phyloP scores from a whole-genome alignment of 2,797 vertebrate species.

The Toxotes lorentzi region DNA sequence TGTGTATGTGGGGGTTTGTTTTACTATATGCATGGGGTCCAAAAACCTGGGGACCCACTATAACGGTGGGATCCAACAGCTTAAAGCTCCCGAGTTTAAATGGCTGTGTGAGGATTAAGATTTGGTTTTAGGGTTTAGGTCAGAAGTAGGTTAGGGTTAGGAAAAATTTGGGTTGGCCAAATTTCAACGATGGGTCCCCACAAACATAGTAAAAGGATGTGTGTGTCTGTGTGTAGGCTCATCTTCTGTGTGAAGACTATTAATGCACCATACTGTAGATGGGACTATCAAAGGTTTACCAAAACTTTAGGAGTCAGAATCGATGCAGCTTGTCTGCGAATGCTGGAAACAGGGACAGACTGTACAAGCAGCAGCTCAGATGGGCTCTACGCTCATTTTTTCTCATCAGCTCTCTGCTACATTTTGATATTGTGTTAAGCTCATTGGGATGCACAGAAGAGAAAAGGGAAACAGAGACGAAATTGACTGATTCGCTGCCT shows the following conservation, averaged over 20 bases:
- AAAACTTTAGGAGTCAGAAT: constrained; percentile 39
- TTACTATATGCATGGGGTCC: too few relatives aligned
- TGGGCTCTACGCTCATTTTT: constrained; percentile 62
- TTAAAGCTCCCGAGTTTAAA: too few relatives aligned
- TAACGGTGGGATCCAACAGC: too few relatives aligned
- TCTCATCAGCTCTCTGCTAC: constrained; percentile 69
- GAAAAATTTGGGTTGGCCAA: too few relatives aligned
- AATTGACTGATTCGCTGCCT: constrained; percentile 79
- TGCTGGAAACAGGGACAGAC: constrained; percentile 39
- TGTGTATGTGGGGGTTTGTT: neutral
- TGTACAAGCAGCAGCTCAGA: constrained; percentile 44
- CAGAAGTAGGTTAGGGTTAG: too few relatives aligned
- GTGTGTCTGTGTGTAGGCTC: constrained; percentile 11
- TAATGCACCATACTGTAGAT: constrained; percentile 8
- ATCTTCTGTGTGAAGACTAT: neutral
- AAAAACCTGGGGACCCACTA: too few relatives aligned
- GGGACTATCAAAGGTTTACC: constrained; percentile 12
- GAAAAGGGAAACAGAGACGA: constrained; percentile 72
- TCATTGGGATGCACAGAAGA: constrained; percentile 80
- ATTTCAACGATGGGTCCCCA: too few relatives aligned
- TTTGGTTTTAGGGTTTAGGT: too few relatives aligned
- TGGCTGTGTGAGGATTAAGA: too few relatives aligned
- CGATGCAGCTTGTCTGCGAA: neutral
- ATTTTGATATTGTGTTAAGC: constrained; percentile 72
- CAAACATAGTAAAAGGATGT: neutral